phyloP scores from a whole-genome alignment of 53 echinoderm and acorn worm genomes.

The Luidia sarsii region DNA sequence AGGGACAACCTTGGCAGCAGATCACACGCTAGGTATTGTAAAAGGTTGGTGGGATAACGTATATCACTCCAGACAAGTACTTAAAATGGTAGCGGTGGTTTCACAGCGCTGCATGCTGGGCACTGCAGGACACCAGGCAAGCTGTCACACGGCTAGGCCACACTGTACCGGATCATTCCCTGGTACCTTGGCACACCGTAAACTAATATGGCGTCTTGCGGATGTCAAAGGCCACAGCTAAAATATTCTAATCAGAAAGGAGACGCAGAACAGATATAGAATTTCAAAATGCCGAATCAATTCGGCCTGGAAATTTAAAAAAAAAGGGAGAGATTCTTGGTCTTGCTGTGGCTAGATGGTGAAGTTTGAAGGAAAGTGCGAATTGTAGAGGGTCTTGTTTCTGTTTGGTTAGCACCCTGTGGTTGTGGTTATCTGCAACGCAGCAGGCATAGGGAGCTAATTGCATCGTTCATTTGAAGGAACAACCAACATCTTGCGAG shows the following conservation, averaged over 20 bases:
- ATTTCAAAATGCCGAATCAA: not conserved
- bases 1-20: too few relatives aligned
- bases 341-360: not conserved
- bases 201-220: slow-evolving; percentile 37
- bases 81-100: slow-evolving; percentile 32
- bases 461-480: slow-evolving; percentile 16
- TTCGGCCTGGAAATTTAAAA: not conserved
- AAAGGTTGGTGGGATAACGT: not conserved
- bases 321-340: not conserved
- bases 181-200: slow-evolving; percentile 41
- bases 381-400: slow-evolving; percentile 15
- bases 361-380: not conserved
- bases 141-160: slow-evolving; percentile 44
- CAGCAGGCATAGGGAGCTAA: slow-evolving; percentile 45
- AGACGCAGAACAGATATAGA: slow-evolving; percentile 7
- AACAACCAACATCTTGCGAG: not conserved
- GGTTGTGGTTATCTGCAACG: not conserved
- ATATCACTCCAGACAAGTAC: slow-evolving; percentile 26
- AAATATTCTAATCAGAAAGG: not conserved
- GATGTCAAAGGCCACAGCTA: slow-evolving; percentile 11
- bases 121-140: slow-evolving; percentile 34
- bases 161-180: slow-evolving; percentile 30
- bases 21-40: too few relatives aligned
- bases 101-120: slow-evolving; percentile 29
- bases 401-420: slow-evolving; percentile 31